Base-by-base conservation (phyloP, 2,113 vertebrate genomes). In the Halichoeres trimaculatus region DNA sequence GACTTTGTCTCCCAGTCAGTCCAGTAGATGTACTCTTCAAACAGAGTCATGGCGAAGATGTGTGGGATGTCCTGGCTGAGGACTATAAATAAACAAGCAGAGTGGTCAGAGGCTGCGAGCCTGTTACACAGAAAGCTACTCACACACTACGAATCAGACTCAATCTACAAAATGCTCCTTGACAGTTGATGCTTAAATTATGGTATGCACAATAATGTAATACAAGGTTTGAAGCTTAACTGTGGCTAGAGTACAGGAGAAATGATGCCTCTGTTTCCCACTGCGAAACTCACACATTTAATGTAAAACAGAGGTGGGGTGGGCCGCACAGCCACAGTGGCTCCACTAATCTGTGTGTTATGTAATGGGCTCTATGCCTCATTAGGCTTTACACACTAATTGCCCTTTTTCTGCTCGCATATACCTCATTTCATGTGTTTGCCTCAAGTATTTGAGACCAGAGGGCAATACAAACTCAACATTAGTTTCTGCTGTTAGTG, bases 1-100 rank as follows among this genome's bases (percentile, higher is more conserved):
- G 98, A 99, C 78, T 99, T 99, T 45, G 98, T 99, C 90, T 99
- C 98, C 97, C 98, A 99, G 92, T 99, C 98, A 0, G 98, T 99
- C 98, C 98, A 99, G 93, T 99, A 99, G 69, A 99, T 97, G 43
- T 94, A 97, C 81, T 99, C 98, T 90, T 99, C 98, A 45, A 99
- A 99, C 87, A 99, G 92, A 4, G 98, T 98, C 94, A 99, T 95
- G 0, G 98, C 98, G 0, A 99, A 99, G 93, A 99, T 99, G 93
- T 99, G 98, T 0, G 98, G 98, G 90, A 99, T 98, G 91, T 99
- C 97, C 55, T 98, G 94, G 91, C 87, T 97, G 76, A 99, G 93
- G 78, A 99, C 98, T 99, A 92, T 0, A 0, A 19, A 78, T 11
- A 10, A 40, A 54, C 23, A 70, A 12, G 76, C 38, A 10, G 47